Evolutionary conservation across 2,888 invertebrate genomes (phyloP).

Genomic region (Actias luna): DNA sequence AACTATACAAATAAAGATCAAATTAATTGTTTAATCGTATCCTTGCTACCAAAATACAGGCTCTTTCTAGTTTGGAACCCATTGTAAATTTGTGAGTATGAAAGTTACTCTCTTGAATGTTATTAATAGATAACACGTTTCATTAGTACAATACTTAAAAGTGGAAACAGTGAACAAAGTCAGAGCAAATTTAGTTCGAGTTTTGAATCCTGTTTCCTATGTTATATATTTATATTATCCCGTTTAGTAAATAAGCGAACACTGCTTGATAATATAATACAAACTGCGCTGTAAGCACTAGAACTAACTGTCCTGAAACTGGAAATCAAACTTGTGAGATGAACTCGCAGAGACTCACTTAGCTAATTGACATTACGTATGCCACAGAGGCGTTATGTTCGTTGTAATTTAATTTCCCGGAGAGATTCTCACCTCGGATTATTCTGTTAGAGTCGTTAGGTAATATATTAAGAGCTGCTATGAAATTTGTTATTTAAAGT

Average conservation of each 20-base stretch:
- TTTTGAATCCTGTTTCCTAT: background rate
- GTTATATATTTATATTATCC: background rate
- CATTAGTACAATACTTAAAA: no score
- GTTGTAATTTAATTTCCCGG: slow-evolving; percentile 13
- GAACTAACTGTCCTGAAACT: background rate
- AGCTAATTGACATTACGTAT: slow-evolving; percentile 15
- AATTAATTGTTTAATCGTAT: no score
- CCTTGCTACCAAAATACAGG: no score
- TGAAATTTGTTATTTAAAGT: background rate
- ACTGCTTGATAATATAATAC: background rate
- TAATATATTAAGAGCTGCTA: background rate
- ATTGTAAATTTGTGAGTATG: no score
- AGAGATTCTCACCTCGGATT: slow-evolving; percentile 7
- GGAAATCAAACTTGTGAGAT: slow-evolving; percentile 2
- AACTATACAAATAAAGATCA: no score
- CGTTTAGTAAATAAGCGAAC: background rate
- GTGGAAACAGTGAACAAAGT: no score
- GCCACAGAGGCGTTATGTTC: slow-evolving; percentile 18
- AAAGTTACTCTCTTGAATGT: no score
- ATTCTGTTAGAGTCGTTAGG: background rate
- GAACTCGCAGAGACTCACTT: slow-evolving; percentile 1
- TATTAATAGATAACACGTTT: no score
- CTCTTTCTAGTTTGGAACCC: no score
- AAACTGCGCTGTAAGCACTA: background rate
- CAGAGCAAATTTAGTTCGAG: no score